A percentile compares a stretch with the other conserved stretches of the same genome.
Conservation (phyloP, 2,888 invertebrate genomes). For the Adineta ricciae region DNA sequence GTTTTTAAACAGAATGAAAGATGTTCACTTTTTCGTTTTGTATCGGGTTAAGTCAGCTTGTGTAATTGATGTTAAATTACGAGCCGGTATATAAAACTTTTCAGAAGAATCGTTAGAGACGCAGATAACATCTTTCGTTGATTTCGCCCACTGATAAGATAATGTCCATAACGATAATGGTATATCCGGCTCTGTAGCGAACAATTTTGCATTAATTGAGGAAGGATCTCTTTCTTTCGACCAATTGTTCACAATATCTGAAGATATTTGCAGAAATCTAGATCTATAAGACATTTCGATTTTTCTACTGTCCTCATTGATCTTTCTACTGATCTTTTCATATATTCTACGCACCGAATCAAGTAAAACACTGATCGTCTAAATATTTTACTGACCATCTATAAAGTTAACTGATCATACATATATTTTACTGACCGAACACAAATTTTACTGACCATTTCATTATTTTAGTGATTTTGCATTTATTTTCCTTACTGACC, state of each 20-base stretch:
- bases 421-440: no score
- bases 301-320: no score
- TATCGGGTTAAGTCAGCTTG: not conserved
- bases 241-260: conserved; percentile 5
- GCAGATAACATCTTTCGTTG: conserved; percentile 23
- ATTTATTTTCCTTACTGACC: no score
- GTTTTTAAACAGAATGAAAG: not conserved
- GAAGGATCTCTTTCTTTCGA: conserved; percentile 2
- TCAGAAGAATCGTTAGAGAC: not conserved
- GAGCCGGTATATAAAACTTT: conserved; percentile 18
- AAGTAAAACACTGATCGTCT: no score
- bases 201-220: not conserved
- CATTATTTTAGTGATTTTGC: no score
- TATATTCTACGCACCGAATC: no score
- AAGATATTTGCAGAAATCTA: not conserved
- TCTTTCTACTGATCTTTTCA: no score
- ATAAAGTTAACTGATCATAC: no score
- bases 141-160: conserved; percentile 3
- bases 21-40: not conserved
- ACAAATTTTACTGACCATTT: no score
- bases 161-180: not conserved
- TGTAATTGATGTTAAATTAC: not conserved
- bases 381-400: no score
- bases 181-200: not conserved
- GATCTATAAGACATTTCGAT: no score